phyloP scores from a whole-genome alignment of 1,140 invertebrate genomes.

The Spodoptera litura region DNA sequence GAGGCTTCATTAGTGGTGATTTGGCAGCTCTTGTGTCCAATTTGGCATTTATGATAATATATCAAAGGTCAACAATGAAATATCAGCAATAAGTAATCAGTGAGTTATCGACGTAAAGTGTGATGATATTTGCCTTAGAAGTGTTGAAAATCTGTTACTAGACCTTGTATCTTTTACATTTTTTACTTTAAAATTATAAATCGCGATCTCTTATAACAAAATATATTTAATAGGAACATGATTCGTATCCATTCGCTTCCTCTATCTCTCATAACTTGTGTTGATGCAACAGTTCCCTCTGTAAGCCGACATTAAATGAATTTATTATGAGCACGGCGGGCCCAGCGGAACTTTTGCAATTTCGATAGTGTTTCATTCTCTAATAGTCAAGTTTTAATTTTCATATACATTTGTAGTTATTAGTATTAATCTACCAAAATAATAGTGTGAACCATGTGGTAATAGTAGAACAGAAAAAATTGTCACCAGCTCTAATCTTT shows the following conservation, averaged over 20 bases:
- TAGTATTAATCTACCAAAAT: neutral
- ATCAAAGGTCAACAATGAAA: no score
- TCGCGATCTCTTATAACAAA: neutral
- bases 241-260: neutral
- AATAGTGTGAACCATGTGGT: no score
- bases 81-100: no score
- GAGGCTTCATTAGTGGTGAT: no score
- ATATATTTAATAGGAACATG: neutral
- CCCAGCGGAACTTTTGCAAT: constrained; percentile 70
- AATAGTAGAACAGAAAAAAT: no score
- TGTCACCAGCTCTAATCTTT: no score
- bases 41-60: no score
- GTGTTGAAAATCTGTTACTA: no score
- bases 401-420: constrained; percentile 20
- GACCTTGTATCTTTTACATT: no score
- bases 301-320: constrained; percentile 72
- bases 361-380: constrained; percentile 56
- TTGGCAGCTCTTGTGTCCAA: no score
- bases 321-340: constrained; percentile 70
- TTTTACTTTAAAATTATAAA: neutral
- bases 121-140: no score
- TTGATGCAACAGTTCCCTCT: constrained; percentile 37
- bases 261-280: constrained; percentile 21
- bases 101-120: no score
- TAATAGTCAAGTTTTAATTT: constrained; percentile 18